Conservation (phyloP, 2,797 vertebrate species). For the Morelia viridis region DNA sequence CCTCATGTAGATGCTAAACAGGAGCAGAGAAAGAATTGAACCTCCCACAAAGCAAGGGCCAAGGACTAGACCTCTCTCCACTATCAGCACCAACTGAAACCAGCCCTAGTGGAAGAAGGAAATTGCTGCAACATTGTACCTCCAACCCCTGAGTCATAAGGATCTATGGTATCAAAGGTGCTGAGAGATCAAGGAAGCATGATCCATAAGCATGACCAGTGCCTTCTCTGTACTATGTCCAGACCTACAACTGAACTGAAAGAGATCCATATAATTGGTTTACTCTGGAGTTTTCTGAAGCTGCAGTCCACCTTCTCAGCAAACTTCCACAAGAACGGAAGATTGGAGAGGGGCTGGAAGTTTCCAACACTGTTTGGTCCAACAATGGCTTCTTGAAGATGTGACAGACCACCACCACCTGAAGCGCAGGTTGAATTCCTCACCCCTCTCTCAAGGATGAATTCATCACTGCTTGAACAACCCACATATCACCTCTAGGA, state of each 20-base stretch:
- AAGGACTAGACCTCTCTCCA: not conserved
- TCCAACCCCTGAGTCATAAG: not conserved
- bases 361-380: not conserved
- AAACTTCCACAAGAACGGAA: not conserved
- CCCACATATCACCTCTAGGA: not conserved
- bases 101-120: not conserved
- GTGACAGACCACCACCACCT: not conserved
- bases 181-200: not conserved
- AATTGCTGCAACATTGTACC: not conserved
- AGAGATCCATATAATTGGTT: not conserved
- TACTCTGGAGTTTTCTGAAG: not conserved
- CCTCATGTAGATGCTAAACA: not conserved
- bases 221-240: not conserved
- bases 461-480: not conserved
- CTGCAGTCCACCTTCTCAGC: not conserved
- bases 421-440: not conserved
- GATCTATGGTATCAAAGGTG: not conserved
- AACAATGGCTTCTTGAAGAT: not conserved
- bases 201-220: not conserved
- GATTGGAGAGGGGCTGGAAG: not conserved
- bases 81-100: not conserved
- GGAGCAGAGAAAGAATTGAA: not conserved
- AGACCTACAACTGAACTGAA: not conserved
- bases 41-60: not conserved
- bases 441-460: not conserved